Evolutionary conservation across 2,113 vertebrate genomes (phyloP), one percentile per base, ranked within the genome.

Genomic region (Otus sunia): DNA sequence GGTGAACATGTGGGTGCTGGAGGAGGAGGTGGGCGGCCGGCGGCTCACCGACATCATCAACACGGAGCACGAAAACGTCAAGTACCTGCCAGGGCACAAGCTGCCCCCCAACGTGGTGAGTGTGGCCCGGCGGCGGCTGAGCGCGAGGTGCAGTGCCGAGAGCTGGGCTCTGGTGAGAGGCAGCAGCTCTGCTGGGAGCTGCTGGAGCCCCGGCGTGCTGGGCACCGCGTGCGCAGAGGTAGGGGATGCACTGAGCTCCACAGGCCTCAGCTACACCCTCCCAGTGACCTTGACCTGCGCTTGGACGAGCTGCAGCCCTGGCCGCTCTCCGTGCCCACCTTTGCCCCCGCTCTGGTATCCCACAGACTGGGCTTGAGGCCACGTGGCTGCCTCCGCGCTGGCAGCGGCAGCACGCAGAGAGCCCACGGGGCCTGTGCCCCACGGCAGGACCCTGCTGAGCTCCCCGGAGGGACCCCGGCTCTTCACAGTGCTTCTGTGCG

Each of bases 1-100:
- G 7, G 99, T 99, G 93, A 98, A 96, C 92, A 99, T 99, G 99
- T 99, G 99, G 99, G 99, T 99, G 96, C 99, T 99, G 81, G 99
- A 99, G 96, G 99, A 99, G 97, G 98, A 97, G 62, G 95, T 99
- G 53, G 97, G 95, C 1, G 98, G 98, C 39, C 98, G 98, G 63
- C 99, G 98, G 50, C 99, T 99, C 94, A 99, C 99, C 0, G 99
- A 99, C 81, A 99, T 99, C 98, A 99, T 99, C 98, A 99, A 99
- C 98, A 98, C 97, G 0, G 98, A 99, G 86, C 99, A 99, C 1
- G 99, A 99, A 92, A 99, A 99, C 7, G 98, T 99, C 94, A 99
- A 99, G 89, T 99, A 99, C 94, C 98, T 99, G 90, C 99, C 99
- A 0, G 99, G 99, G 64, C 99, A 99, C 98, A 99, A 99, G 96